These are phyloP conservation scores for Sinosuthora webbiana DNA, from an alignment of 2,113 vertebrate species.

Conservation along the genomic window DNA sequence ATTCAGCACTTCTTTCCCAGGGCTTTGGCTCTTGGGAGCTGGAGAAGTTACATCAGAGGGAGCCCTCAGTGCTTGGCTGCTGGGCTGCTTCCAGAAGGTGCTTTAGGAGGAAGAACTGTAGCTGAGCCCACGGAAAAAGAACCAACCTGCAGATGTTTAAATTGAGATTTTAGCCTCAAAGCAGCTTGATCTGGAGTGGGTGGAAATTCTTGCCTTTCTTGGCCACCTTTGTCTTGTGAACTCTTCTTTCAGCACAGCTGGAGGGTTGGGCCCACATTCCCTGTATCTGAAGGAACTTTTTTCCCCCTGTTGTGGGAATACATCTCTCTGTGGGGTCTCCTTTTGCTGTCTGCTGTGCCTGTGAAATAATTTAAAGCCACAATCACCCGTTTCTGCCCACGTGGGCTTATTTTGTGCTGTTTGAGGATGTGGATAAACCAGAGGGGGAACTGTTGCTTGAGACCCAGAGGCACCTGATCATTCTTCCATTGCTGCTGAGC, in stretches of 20 bases:
- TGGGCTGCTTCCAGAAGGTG: neutral
- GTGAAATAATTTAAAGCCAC: neutral
- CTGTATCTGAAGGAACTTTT: neutral
- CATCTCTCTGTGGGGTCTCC: neutral
- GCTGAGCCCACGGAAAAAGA: neutral
- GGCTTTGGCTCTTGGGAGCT: neutral
- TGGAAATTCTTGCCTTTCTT: neutral
- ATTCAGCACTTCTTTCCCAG: neutral
- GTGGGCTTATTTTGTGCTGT: neutral
- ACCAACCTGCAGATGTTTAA: neutral
- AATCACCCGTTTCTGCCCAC: accelerated
- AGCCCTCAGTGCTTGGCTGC: neutral
- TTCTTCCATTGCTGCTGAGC: accelerated
- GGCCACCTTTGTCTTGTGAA: neutral
- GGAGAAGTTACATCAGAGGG: neutral
- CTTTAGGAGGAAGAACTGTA: neutral
- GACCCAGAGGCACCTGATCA: neutral
- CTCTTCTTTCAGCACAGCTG: neutral
- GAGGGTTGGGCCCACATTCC: neutral
- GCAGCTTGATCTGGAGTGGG: neutral
- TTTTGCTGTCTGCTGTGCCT: neutral
- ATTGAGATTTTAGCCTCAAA: neutral
- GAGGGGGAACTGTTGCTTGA: accelerated
- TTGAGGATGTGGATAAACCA: neutral
- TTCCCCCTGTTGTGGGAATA: neutral